Evolutionary conservation across 2,113 vertebrate genomes (phyloP).

Genomic region (Uria lomvia): DNA sequence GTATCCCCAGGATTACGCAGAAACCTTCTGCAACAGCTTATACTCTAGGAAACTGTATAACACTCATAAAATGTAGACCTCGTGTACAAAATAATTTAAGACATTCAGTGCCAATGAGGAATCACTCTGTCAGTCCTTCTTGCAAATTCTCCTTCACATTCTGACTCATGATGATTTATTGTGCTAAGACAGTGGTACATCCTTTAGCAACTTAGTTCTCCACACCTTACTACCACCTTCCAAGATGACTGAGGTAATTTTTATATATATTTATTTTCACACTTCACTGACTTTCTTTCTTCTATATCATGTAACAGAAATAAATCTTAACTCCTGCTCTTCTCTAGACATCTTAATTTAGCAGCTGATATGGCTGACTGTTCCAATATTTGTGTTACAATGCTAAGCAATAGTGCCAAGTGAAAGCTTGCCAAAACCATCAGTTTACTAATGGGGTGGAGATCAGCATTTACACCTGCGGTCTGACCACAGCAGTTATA

Average conservation of each 20-base stretch:
- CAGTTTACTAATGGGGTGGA: neutral
- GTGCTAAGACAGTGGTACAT: neutral
- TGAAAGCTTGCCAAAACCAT: conserved; percentile 41
- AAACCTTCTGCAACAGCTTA: neutral
- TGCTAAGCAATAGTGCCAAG: neutral
- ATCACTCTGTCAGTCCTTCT: neutral
- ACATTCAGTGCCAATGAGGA: neutral
- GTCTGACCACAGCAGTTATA: neutral
- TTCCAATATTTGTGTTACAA: conserved; percentile 39
- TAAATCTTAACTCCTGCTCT: neutral
- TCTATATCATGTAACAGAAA: neutral
- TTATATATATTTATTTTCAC: neutral
- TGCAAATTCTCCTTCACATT: neutral
- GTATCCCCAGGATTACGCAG: neutral
- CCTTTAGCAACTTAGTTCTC: neutral
- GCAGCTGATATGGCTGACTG: neutral
- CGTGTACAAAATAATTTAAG: neutral
- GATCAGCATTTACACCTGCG: neutral
- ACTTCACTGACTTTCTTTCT: neutral
- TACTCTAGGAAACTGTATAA: neutral
- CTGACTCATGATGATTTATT: neutral
- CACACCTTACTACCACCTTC: neutral
- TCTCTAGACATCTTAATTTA: conserved; percentile 31
- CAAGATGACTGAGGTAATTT: neutral
- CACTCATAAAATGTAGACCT: neutral